These are phyloP conservation scores for Cromileptes altivelis DNA, from an alignment of 2,113 vertebrate genomes.

Conservation along the genomic window DNA sequence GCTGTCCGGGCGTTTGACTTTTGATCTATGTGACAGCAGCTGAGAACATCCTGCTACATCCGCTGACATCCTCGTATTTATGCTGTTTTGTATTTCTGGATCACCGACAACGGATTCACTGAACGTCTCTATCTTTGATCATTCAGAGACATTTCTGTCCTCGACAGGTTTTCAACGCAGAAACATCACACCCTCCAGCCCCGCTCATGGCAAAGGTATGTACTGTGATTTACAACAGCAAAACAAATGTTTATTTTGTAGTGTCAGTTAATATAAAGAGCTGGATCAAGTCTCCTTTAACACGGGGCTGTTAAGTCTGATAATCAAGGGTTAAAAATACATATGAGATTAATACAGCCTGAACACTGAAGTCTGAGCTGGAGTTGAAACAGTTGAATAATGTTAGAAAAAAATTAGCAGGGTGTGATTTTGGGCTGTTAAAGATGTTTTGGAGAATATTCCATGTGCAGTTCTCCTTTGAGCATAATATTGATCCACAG, in stretches of 20 bases:
- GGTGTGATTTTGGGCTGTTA: background rate
- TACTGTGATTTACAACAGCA: background rate
- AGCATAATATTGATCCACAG: background rate
- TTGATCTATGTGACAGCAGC: slow-evolving; percentile 3
- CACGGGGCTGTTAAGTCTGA: background rate
- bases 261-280: background rate
- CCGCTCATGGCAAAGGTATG: slow-evolving; percentile 67
- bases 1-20: slow-evolving; percentile 1
- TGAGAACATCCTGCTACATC: background rate
- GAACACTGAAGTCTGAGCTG: background rate
- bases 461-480: background rate
- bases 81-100: background rate
- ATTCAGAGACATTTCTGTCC: background rate
- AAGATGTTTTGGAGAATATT: background rate
- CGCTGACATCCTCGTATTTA: background rate
- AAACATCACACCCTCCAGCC: background rate
- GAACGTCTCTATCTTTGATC: background rate
- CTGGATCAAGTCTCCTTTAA: background rate
- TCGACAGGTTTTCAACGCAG: background rate
- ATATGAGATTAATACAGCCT: too few relatives aligned
- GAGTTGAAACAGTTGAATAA: background rate
- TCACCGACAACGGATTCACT: background rate
- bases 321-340: background rate
- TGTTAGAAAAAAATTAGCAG: background rate
- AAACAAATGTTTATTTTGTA: background rate